Percentiles rank a stretch among this genome's conserved stretches.
Evolutionary conservation across 2,888 invertebrate species (phyloP).

Genomic region (Orchesellides sinensis): DNA sequence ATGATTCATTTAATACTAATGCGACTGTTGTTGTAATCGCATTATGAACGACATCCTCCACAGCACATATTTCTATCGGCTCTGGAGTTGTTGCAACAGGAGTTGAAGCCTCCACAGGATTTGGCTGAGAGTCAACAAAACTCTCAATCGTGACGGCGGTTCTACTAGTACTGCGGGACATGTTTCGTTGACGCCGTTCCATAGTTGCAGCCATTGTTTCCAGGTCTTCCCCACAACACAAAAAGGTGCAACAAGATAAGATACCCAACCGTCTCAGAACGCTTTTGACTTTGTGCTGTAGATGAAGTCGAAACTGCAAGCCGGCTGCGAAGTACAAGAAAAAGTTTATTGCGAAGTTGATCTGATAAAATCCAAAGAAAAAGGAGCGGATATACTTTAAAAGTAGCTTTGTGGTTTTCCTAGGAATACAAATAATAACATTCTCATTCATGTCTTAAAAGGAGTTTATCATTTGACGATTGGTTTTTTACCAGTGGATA

Average conservation of each 20-base stretch:
- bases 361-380: conserved; percentile 77
- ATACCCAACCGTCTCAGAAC: neutral
- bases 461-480: neutral
- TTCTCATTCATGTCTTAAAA: neutral
- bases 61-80: too few relatives aligned
- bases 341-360: conserved; percentile 77
- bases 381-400: conserved; percentile 77
- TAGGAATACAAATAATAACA: conserved; percentile 67
- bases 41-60: too few relatives aligned
- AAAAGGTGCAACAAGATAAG: neutral
- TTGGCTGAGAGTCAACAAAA: too few relatives aligned
- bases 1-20: too few relatives aligned
- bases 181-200: too few relatives aligned
- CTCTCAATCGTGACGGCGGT: too few relatives aligned
- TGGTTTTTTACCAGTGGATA: conserved; percentile 76
- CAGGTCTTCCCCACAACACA: neutral
- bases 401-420: conserved; percentile 76
- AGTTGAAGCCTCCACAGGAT: too few relatives aligned
- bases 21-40: too few relatives aligned
- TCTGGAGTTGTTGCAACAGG: too few relatives aligned
- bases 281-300: conserved; percentile 49
- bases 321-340: conserved; percentile 77
- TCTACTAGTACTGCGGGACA: too few relatives aligned
- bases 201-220: too few relatives aligned
- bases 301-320: conserved; percentile 76